Base-by-base conservation (phyloP, 2,888 invertebrate genomes). In the Ectemnius lituratus region DNA sequence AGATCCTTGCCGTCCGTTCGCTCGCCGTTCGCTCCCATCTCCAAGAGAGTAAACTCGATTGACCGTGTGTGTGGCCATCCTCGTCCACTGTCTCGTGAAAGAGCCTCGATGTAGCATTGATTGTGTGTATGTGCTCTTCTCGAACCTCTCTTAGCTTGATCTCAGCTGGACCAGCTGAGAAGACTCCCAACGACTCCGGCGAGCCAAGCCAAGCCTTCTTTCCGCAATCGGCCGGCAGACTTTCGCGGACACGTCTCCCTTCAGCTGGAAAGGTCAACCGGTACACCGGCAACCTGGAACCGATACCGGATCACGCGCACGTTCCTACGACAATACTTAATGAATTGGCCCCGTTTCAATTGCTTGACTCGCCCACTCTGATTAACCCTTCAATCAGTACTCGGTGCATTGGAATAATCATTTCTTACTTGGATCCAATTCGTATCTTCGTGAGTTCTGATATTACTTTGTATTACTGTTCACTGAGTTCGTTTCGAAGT, bases 21-120 rank as follows among this genome's bases (percentile, higher is more conserved):
- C 37, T 37, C 37, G 37, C 37, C 37, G 37, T 11, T 37, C 37
- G 14, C 47, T 13, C 60, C 69, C 27, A 49, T 18, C 64, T 56
- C 65, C 61, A 73, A 70, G 67, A 72, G 56, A 73, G 74, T 70
- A 76, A 76, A 80, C 76, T 61, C 80, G 70, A 71, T 82, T 74
- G 65, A 62, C 70, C 78, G 78, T 70, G 70, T 56, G 73, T 77
- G 75, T 37, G 37, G 73, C 78, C 73, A 60, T 18, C 61, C 49
- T 37, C 20, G 64, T 64, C 61, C 56, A 60, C 60, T 62, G 27
- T 62, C 27, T 23, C n/a, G 45, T 11, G 0, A 47, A 37, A 37
- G 37, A 11, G 8, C 8, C 37, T 37, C 37, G 37, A 37, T 37
- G 37, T 37, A 52, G n/a, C 52, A 52, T 52, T 52, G n/a, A 52